Conservation (phyloP, 2,888 invertebrate genomes). For the Dinocampus coccinellae region DNA sequence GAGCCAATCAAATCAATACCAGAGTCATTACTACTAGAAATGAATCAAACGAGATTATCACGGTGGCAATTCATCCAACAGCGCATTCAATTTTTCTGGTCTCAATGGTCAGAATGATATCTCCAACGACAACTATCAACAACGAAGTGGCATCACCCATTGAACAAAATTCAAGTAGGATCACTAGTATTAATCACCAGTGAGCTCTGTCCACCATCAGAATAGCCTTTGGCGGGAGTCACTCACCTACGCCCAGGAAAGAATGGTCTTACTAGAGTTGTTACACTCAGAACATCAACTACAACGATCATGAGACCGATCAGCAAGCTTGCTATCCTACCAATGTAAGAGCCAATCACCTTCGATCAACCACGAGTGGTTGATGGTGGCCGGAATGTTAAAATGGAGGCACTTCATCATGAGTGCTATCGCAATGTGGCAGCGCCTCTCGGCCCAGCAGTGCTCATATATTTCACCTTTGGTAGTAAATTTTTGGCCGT, state of each 20-base stretch:
- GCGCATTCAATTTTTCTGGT: constrained; percentile 16
- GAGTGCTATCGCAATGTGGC: too few species aligned
- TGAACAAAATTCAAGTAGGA: constrained; percentile 21
- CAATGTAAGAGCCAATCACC: neutral
- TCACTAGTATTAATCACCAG: constrained; percentile 41
- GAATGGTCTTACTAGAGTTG: constrained; percentile 46
- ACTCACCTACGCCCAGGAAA: constrained; percentile 42
- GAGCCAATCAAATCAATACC: constrained; percentile 8
- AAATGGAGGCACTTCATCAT: too few species aligned
- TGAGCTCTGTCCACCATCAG: constrained; percentile 40
- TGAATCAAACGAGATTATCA: neutral
- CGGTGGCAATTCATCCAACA: constrained; percentile 19
- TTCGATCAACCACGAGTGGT: neutral
- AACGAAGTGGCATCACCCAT: neutral
- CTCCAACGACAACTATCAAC: neutral
- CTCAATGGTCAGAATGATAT: constrained; percentile 9
- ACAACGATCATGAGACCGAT: constrained; percentile 41
- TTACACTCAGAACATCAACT: constrained; percentile 43
- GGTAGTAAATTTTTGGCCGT: too few species aligned
- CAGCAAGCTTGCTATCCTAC: constrained; percentile 38
- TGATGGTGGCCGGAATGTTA: constrained; percentile 9
- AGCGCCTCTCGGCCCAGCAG: too few species aligned
- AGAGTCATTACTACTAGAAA: neutral
- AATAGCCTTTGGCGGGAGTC: constrained; percentile 48
- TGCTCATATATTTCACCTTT: too few species aligned